phyloP scores from a whole-genome alignment of 2,888 invertebrate genomes.

The Trissolcus japonicus region DNA sequence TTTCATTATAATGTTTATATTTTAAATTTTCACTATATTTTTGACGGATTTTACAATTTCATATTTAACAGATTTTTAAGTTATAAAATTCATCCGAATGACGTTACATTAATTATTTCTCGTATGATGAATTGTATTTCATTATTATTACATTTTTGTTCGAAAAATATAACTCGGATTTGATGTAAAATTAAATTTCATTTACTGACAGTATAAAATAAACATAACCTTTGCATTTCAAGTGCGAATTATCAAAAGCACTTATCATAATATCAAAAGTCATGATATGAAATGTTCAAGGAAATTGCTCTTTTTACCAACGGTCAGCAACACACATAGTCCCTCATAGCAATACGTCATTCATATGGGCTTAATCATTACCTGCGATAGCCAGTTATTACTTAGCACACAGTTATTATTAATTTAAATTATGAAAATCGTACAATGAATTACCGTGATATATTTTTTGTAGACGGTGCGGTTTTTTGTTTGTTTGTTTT shows the following conservation, averaged over 20 bases:
- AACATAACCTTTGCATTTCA: constrained; percentile 12
- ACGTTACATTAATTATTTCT: background rate
- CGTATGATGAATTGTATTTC: background rate
- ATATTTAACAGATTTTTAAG: background rate
- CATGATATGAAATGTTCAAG: constrained; percentile 27
- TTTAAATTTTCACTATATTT: too few species aligned
- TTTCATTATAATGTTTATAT: background rate
- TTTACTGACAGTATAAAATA: background rate
- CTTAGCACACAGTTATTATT: constrained; percentile 15
- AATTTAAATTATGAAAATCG: constrained; percentile 23
- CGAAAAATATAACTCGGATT: background rate
- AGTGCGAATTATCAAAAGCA: constrained; percentile 18
- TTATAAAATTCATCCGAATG: background rate
- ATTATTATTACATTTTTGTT: too few species aligned
- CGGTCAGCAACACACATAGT: constrained; percentile 33
- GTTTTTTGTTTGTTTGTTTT: too few species aligned
- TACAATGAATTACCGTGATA: background rate
- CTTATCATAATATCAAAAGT: constrained; percentile 24
- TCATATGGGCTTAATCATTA: constrained; percentile 33
- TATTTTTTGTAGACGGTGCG: too few species aligned
- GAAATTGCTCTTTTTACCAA: constrained; percentile 17
- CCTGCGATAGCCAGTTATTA: constrained; percentile 24
- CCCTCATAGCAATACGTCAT: constrained; percentile 34
- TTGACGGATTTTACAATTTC: background rate
- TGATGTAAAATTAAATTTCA: constrained; percentile 4